Base-by-base conservation (phyloP, 2,888 invertebrate genomes). In the Philonicus albiceps region DNA sequence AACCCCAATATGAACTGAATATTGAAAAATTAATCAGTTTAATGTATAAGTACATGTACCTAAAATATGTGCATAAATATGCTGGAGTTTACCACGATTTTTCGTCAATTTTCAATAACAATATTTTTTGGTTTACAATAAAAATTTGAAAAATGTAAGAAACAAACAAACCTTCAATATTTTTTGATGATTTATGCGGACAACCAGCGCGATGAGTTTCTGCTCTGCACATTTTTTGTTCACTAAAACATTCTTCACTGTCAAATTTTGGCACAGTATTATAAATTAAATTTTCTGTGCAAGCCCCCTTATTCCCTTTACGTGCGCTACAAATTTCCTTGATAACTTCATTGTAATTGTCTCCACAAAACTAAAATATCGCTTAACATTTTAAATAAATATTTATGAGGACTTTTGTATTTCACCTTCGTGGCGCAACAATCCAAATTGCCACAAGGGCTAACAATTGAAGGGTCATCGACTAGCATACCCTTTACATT, bases 171-270 rank as follows among this genome's bases (percentile, higher is more conserved):
- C 64, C 64, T 64, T 11, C 7, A 2, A 1, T 2, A 11, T 64
- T 64, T 22, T 27, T 22, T 64, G 88, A 87, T 13, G 86, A 84
- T 13, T 87, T 87, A 27, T 88, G 88, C 1, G 88, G 88, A 27
- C 88, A 88, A 80, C 86, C 88, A n/a, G 4, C 7, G 8, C 86
- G n/a, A n/a, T 88, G 88, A 4, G 76, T 34, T 7, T 19, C 73
- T 7, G 88, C 88, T 11, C 87, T 87, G 53, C 88, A 88, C 4
- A 88, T 88, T 73, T 86, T 88, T 75, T 88, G 64, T 87, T n/a
- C 37, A 34, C 31, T 34, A 49, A 49, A 1, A 5, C 34, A 74
- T 7, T 34, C n/a, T 8, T 31, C 31, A 34, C 37, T 74, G 34
- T 8, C n/a, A 34, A 27, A 64, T 27, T 27, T 6, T 5, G 74